Conservation (phyloP, 1,140 invertebrate genomes). For the Brachionus rotundiformis region DNA sequence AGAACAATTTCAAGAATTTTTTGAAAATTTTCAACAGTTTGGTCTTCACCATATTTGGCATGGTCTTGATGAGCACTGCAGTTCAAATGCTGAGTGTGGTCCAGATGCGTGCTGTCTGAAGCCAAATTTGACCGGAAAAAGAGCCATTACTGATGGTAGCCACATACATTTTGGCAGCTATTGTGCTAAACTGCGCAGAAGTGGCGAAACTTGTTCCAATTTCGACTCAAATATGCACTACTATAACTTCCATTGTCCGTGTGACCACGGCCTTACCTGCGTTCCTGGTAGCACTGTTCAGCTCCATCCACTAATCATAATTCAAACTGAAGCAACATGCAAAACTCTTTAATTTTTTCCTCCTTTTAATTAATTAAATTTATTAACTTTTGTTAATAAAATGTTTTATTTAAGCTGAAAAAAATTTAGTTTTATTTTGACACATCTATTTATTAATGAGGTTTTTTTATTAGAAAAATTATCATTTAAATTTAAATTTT, state of each 20-base stretch:
- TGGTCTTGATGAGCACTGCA: constrained; percentile 4
- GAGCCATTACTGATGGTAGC: constrained; percentile 32
- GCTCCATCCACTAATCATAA: constrained; percentile 16
- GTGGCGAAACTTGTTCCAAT: constrained; percentile 36
- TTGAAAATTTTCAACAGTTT: constrained; percentile 14
- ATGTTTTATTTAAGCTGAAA: background rate
- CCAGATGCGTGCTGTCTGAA: constrained; percentile 50
- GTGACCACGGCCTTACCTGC: constrained; percentile 17
- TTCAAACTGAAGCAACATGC: constrained; percentile 40
- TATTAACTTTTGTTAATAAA: background rate
- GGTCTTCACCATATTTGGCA: constrained; percentile 49
- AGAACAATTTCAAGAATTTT: constrained; percentile 34
- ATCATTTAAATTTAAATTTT: background rate
- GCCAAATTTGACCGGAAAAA: constrained; percentile 37
- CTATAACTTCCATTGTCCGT: constrained; percentile 47
- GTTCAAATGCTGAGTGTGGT: constrained; percentile 43
- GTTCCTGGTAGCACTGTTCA: constrained; percentile 19
- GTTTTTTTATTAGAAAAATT: background rate
- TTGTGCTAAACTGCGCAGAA: constrained; percentile 26
- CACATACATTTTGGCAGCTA: constrained; percentile 38
- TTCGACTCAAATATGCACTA: background rate
- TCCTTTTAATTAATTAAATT: background rate
- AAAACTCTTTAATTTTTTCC: background rate
- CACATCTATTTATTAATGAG: background rate
- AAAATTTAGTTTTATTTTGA: background rate